Evolutionary conservation across 2,888 invertebrate genomes (phyloP), one percentile per base, ranked within the genome.

Genomic region (Malthinus flaveolus): DNA sequence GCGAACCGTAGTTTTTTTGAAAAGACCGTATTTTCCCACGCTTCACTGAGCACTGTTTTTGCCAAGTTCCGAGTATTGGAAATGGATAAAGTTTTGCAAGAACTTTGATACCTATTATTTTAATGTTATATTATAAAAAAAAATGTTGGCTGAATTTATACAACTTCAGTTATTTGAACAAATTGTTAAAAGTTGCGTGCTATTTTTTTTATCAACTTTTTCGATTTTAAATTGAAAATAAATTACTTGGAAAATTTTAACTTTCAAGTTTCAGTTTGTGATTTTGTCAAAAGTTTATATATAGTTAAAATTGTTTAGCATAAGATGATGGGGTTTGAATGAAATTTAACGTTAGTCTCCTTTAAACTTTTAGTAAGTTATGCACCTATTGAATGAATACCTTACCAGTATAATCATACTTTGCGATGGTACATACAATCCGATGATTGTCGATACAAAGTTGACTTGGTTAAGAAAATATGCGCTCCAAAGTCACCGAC

Each of bases 21-120:
- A 34, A 55, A 52, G 59, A 49, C 65, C 66, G 63, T 63, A 66
- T 65, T 64, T 68, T 65, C 66, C 64, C 68, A 68, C 66, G 64
- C 57, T 47, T 61, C 59, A 61, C 57, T 66, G 66, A 39, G n/a
- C 46, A 32, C 52, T 47, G 59, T 66, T 67, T 67, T 68, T 66
- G 61, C 61, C 32, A 59, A 56, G 49, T 66, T 61, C 52, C 49
- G 62, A 63, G 57, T 66, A 68, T 63, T 63, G 66, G 64, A 66
- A 68, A 68, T 66, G 64, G 61, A 64, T 63, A 63, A 66, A 66
- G 63, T 62, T 62, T 55, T 47, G 45, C 32, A 33, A 13, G 42
- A 54, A 56, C 36, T 60, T 56, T 44, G 51, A 56, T 54, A 54
- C 53, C 53, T 59, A 52, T 53, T 59, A 59, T 59, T 59, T 59